phyloP scores from a whole-genome alignment of 2,888 invertebrate species.

The Helicoverpa assulta region DNA sequence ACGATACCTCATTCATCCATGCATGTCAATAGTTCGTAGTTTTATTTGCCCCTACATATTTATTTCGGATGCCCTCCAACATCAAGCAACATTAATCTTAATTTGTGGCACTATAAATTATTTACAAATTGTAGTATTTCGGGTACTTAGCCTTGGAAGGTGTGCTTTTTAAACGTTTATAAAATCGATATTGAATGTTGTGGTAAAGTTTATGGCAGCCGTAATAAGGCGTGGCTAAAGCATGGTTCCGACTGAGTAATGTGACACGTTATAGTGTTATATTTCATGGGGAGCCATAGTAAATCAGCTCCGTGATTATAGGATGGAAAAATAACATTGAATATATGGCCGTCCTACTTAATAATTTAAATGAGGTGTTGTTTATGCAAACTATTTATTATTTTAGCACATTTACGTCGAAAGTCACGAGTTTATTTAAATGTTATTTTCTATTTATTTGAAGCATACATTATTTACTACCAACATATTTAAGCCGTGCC shows the following conservation, averaged over 20 bases:
- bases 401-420: constrained; percentile 9
- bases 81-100: constrained; percentile 60
- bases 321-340: constrained; percentile 13
- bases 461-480: no score
- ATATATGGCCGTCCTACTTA: constrained; percentile 8
- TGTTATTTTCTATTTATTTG: constrained; percentile 8
- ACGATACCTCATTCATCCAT: constrained; percentile 4
- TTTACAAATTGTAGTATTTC: constrained; percentile 56
- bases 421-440: constrained; percentile 6
- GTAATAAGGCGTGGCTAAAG: constrained; percentile 44
- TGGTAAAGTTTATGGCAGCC: constrained; percentile 31
- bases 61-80: constrained; percentile 54
- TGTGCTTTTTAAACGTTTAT: constrained; percentile 34
- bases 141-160: constrained; percentile 44
- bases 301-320: constrained; percentile 31
- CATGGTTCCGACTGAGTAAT: constrained; percentile 26
- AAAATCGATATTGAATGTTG: constrained; percentile 39
- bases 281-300: constrained; percentile 28
- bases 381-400: constrained; percentile 19
- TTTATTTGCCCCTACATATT: constrained; percentile 52
- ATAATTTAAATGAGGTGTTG: constrained; percentile 29
- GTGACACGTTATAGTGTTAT: constrained; percentile 30
- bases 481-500: no score
- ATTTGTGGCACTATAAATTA: constrained; percentile 59
- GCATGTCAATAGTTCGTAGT: constrained; percentile 41